A percentile compares a stretch with the other conserved stretches of the same genome.
These are phyloP conservation scores for Limenitis camilla DNA, from an alignment of 2,888 invertebrate genomes.

Conservation along the genomic window DNA sequence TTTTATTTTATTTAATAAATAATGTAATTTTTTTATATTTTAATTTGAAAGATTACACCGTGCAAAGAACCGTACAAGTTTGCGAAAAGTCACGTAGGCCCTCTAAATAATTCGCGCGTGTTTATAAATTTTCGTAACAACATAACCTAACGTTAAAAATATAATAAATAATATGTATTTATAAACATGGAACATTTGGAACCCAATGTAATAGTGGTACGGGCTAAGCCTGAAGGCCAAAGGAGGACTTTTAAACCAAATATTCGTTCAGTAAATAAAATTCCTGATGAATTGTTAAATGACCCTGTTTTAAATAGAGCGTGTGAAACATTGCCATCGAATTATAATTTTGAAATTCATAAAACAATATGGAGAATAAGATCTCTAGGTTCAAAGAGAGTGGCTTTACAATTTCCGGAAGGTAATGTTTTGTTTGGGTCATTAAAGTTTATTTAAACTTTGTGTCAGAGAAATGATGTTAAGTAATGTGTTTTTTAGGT, in stretches of 20 bases:
- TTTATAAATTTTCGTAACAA: conserved; percentile 44
- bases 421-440: conserved; percentile 52
- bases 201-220: conserved; percentile 78
- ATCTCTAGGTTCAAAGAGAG: conserved; percentile 86
- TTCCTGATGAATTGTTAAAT: conserved; percentile 85
- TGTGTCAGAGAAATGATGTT: background rate
- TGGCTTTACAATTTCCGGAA: conserved; percentile 98
- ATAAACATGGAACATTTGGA: conserved; percentile 51
- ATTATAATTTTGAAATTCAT: conserved; percentile 98
- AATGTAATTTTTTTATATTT: background rate
- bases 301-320: conserved; percentile 83
- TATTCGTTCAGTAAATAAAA: conserved; percentile 81
- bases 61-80: conserved; percentile 21
- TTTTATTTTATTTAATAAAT: too few relatives aligned
- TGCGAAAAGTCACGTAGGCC: conserved; percentile 69
- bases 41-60: background rate
- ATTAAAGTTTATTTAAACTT: background rate
- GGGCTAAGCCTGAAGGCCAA: conserved; percentile 81
- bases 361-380: conserved; percentile 98
- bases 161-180: conserved; percentile 5
- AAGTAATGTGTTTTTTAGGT: conserved; percentile 51
- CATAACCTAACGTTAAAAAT: conserved; percentile 33
- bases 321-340: conserved; percentile 85
- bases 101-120: conserved; percentile 42
- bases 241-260: conserved; percentile 86